Evolutionary conservation across 2,113 vertebrate species (phyloP).

Genomic region (Papio anubis): DNA sequence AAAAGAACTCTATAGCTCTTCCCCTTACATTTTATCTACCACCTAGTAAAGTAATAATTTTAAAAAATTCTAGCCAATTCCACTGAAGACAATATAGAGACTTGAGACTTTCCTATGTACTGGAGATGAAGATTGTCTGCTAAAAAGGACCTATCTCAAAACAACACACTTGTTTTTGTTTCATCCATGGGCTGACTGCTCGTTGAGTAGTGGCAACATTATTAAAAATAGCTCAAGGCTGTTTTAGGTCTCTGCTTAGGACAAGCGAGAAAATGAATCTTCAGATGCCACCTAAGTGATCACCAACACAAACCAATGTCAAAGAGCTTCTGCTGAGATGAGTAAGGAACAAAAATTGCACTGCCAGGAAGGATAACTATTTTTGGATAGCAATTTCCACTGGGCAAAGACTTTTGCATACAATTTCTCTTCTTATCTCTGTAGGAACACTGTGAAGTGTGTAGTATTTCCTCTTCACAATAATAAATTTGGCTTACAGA

Average conservation of each 20-base stretch:
- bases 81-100: not conserved
- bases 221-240: conserved; percentile 36
- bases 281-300: not conserved
- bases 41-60: conserved; percentile 11
- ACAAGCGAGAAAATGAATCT: not conserved
- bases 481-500: not conserved
- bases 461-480: conserved; percentile 20
- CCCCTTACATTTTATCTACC: not conserved
- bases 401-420: not conserved
- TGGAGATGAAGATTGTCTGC: not conserved
- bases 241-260: not conserved
- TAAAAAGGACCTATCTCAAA: conserved; percentile 49
- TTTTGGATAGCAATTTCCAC: not conserved
- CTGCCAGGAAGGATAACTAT: not conserved
- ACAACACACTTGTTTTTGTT: conserved; percentile 55
- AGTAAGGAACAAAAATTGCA: not conserved
- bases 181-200: not conserved
- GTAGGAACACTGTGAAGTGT: not conserved
- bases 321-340: not conserved
- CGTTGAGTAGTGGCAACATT: not conserved
- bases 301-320: not conserved
- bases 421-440: not conserved
- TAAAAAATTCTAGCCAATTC: conserved; percentile 6
- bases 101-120: not conserved
- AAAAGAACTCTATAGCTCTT: conserved; percentile 35